Percentiles rank a stretch among this genome's conserved stretches.
phyloP scores from a whole-genome alignment of 2,888 invertebrate species.

The Luperina testacea region DNA sequence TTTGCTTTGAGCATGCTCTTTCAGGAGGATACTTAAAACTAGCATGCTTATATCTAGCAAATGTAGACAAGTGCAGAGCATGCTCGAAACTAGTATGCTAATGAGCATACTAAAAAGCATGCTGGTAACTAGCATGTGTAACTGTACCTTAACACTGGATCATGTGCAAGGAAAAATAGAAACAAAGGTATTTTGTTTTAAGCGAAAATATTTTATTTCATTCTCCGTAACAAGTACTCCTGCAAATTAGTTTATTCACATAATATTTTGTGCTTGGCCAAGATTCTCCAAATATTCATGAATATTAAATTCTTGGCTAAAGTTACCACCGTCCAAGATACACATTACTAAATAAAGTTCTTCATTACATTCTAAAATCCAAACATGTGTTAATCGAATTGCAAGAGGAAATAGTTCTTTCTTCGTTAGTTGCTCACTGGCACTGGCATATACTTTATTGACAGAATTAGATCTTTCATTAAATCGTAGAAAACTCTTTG shows the following conservation, averaged over 20 bases:
- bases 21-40: too few species aligned
- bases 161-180: background rate
- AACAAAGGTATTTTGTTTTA: background rate
- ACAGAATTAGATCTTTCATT: background rate
- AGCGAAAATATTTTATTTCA: background rate
- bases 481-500: background rate
- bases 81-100: too few species aligned
- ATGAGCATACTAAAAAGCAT: too few species aligned
- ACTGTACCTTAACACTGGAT: too few species aligned
- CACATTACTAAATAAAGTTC: conserved; percentile 9
- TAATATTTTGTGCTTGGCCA: background rate
- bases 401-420: conserved; percentile 4
- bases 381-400: background rate
- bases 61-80: too few species aligned
- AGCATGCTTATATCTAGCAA: too few species aligned
- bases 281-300: background rate
- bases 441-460: background rate
- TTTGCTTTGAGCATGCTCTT: too few species aligned
- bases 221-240: background rate
- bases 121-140: too few species aligned
- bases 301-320: background rate
- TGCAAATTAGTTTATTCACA: background rate
- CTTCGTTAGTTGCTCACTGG: background rate
- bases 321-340: background rate
- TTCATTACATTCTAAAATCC: conserved; percentile 1